Percentiles rank a stretch among this genome's conserved stretches.
Evolutionary conservation across 2,113 vertebrate species (phyloP).

Genomic region (Melanocharis versteri): DNA sequence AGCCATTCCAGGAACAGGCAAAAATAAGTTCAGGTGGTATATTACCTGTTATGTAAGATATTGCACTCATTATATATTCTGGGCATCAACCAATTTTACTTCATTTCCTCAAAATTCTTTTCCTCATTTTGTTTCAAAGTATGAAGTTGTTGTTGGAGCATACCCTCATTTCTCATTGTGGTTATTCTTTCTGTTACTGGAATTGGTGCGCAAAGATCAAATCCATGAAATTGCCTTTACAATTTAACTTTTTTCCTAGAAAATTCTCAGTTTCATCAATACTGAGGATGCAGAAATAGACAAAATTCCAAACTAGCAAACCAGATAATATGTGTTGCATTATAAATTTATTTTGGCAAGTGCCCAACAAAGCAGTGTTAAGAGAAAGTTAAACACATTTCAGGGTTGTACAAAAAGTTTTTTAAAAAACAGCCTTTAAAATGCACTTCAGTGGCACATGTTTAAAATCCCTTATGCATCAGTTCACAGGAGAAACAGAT

Average conservation of each 20-base stretch:
- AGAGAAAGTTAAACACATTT: neutral
- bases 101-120: neutral
- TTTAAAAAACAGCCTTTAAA: neutral
- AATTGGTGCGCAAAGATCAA: neutral
- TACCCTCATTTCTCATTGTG: neutral
- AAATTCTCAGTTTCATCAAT: neutral
- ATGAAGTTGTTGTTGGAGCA: neutral
- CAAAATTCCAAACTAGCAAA: neutral
- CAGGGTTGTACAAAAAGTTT: neutral
- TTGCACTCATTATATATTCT: neutral
- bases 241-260: neutral
- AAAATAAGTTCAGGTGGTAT: neutral
- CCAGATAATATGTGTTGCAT: neutral
- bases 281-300: neutral
- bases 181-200: neutral
- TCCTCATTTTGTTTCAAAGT: neutral
- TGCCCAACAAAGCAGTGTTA: neutral
- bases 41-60: neutral
- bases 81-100: neutral
- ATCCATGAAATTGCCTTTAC: neutral
- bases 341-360: neutral
- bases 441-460: neutral
- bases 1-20: neutral
- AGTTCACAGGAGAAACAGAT: neutral
- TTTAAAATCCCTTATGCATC: constrained; percentile 6